Evolutionary conservation across 2,113 vertebrate species (phyloP).

Genomic region (Takifugu bimaculatus): DNA sequence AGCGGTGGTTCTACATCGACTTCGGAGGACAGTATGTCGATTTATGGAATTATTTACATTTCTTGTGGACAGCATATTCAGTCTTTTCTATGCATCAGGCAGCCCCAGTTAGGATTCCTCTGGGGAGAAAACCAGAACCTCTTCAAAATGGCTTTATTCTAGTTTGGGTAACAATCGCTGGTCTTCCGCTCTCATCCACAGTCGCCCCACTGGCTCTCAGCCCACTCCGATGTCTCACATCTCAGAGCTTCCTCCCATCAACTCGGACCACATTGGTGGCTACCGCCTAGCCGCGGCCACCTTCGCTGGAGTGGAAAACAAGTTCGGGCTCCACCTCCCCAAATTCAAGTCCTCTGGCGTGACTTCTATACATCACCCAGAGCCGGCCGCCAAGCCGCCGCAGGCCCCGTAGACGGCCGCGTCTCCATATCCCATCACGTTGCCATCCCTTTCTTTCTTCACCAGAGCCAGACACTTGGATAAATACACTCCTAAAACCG

Average conservation of each 20-base stretch:
- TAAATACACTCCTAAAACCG: conserved; percentile 42
- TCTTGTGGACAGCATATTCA: not conserved
- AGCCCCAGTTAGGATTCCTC: too few species aligned
- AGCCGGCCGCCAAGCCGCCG: conserved; percentile 44
- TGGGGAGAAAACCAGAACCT: too few species aligned
- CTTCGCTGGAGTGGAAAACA: conserved; percentile 97
- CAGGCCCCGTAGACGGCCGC: conserved; percentile 49
- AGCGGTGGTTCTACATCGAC: conserved; percentile 94
- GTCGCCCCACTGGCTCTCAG: conserved; percentile 86
- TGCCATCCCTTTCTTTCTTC: conserved; percentile 34
- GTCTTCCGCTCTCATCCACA: conserved; percentile 50
- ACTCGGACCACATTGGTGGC: conserved; percentile 88
- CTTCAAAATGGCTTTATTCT: not conserved
- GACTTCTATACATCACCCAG: conserved; percentile 68
- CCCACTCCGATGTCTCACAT: conserved; percentile 87
- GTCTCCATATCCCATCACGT: conserved; percentile 35
- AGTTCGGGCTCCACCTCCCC: conserved; percentile 95
- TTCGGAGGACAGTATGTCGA: conserved; percentile 91
- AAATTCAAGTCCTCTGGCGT: conserved; percentile 85
- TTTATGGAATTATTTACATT: not conserved
- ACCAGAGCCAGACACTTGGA: conserved; percentile 58
- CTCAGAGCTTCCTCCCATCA: conserved; percentile 89
- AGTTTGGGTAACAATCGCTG: not conserved
- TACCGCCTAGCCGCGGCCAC: conserved; percentile 95
- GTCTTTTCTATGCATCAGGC: too few species aligned